phyloP scores from a whole-genome alignment of 1,140 invertebrate genomes.

The Ceratoteleas bidentatus region DNA sequence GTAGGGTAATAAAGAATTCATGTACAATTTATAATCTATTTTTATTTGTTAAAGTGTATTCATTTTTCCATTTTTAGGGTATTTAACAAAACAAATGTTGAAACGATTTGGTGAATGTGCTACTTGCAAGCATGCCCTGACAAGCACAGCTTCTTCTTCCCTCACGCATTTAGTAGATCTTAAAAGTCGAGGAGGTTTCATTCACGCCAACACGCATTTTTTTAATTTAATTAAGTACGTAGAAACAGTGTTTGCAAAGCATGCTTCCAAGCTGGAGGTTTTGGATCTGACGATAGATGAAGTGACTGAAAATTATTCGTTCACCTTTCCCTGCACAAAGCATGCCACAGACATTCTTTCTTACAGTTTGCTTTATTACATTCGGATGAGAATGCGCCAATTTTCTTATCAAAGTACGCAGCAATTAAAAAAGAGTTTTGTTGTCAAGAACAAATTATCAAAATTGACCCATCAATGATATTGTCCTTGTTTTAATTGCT shows the following conservation, averaged over 20 bases:
- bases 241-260: not conserved
- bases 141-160: not conserved
- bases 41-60: not conserved
- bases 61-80: conserved; percentile 1
- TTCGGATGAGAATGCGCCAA: conserved; percentile 3
- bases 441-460: not conserved
- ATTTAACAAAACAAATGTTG: not conserved
- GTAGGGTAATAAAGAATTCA: not conserved
- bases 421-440: not conserved
- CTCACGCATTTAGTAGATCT: not conserved
- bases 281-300: conserved; percentile 1
- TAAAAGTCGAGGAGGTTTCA: not conserved
- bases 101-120: not conserved
- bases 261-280: not conserved
- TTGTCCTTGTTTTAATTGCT: not conserved
- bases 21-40: not conserved
- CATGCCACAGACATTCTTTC: not conserved
- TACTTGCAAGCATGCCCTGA: not conserved
- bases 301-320: not conserved
- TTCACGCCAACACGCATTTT: not conserved
- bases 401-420: not conserved
- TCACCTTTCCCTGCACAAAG: not conserved
- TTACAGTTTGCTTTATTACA: not conserved
- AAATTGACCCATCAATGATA: not conserved
- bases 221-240: not conserved